Base-by-base conservation (phyloP, 1,140 invertebrate species). In the Rhopalosiphum maidis region DNA sequence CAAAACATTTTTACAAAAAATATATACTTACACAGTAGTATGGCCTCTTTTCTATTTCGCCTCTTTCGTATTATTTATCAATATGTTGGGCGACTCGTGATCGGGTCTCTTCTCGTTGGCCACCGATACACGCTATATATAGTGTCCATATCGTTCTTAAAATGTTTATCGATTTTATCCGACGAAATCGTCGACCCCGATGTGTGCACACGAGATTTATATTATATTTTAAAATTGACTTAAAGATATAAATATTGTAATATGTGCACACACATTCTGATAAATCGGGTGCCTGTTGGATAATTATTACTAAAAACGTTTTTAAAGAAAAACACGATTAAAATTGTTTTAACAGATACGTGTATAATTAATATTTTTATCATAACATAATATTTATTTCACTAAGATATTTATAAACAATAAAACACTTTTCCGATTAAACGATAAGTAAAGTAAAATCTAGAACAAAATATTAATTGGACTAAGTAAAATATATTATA, bases 391-490 rank as follows among this genome's bases (percentile, higher is more conserved):
- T 87, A 86, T 86, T 18, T 46, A 30, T 87, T 87, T 46, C 43
- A 30, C 43, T 87, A 46, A 35, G 30, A n/a, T 46, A 46, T 87
- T 21, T 46, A 46, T 87, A 87, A 46, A 87, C 85, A 87, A 86
- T 87, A 46, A 46, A 43, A 25, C 41, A 86, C 11, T 83, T 83
- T 37, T 21, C 21, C 21, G 22, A 83, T 77, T 77, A 25, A 86
- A 86, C 23, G 9, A 86, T 43, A 43, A 77, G 60, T 86, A 30
- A 41, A 25, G 9, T 87, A 46, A 46, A 46, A 48, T 48, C 85
- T 87, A 87, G 21, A 87, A 87, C 86, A 87, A 48, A 87, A 87
- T n/a, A 87, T 51, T n/a, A 46, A 87, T 87, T 87, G 46, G 46
- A 48, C 46, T 87, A n/a, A 46, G 15, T 18, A 87, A 46, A 87